These are phyloP conservation scores for Lamprotornis superbus DNA, from an alignment of 2,113 vertebrate genomes.

Conservation along the genomic window DNA sequence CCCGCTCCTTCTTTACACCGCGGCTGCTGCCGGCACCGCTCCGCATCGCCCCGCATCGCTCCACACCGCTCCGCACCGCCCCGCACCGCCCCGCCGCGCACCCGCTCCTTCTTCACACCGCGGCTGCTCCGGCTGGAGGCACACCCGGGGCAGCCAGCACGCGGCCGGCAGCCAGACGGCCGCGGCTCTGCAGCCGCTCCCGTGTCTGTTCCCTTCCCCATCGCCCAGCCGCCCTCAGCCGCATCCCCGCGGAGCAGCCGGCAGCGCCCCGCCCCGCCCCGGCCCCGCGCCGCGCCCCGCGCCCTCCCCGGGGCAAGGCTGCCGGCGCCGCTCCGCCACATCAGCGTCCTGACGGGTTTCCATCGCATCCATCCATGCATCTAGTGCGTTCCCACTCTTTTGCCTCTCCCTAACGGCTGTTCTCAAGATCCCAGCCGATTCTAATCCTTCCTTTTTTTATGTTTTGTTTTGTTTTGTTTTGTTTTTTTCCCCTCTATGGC, in stretches of 20 bases:
- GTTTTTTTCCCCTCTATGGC: fast-evolving
- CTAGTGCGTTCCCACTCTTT: background rate
- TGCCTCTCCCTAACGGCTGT: constrained; percentile 14
- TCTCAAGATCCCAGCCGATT: background rate
- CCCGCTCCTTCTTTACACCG: background rate
- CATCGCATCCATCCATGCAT: background rate
- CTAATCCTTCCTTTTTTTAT: background rate
- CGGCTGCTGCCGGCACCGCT: background rate
- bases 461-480: fast-evolving
- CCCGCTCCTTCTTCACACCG: background rate
- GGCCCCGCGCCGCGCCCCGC: background rate
- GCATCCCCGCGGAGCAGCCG: background rate
- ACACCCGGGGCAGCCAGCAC: background rate
- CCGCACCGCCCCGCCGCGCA: too few relatives aligned
- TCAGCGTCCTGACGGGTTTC: background rate
- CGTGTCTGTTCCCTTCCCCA: background rate
- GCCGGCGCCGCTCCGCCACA: background rate
- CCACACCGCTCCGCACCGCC: background rate
- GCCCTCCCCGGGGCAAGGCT: background rate
- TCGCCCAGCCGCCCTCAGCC: background rate
- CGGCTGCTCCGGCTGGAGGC: background rate
- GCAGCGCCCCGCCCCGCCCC: background rate
- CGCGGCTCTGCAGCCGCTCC: background rate
- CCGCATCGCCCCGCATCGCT: too few relatives aligned
- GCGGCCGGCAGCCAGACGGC: background rate